Percentiles rank a stretch among this genome's conserved stretches.
These are phyloP conservation scores for Stigmatopora argus DNA, from an alignment of 2,113 vertebrate genomes.

Conservation along the genomic window DNA sequence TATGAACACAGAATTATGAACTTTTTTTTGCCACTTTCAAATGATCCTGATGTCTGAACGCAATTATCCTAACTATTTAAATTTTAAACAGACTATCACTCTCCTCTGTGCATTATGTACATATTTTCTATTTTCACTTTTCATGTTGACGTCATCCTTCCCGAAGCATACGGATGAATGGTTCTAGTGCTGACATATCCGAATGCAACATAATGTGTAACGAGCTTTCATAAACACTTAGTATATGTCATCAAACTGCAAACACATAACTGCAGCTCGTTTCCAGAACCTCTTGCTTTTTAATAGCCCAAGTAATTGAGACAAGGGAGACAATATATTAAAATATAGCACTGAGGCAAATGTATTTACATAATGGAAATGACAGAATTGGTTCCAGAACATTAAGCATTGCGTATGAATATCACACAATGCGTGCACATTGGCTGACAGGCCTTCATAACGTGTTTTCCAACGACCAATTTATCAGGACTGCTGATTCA, in stretches of 20 bases:
- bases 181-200: slow-evolving; percentile 46
- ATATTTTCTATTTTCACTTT: slow-evolving; percentile 5
- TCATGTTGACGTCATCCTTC: not conserved
- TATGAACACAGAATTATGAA: slow-evolving; percentile 4
- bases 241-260: slow-evolving; percentile 57
- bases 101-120: slow-evolving; percentile 8
- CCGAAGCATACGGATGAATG: not conserved
- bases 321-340: slow-evolving; percentile 71
- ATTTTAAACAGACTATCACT: slow-evolving; percentile 14
- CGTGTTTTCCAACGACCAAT: slow-evolving; percentile 58
- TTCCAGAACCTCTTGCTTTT: slow-evolving; percentile 68
- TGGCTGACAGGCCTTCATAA: slow-evolving; percentile 54
- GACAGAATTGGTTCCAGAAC: slow-evolving; percentile 77
- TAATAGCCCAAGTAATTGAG: slow-evolving; percentile 77
- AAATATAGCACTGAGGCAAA: slow-evolving; percentile 73
- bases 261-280: slow-evolving; percentile 59
- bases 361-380: slow-evolving; percentile 82
- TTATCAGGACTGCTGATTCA: slow-evolving; percentile 70
- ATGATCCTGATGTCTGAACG: slow-evolving; percentile 5
- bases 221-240: slow-evolving; percentile 60
- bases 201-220: slow-evolving; percentile 49
- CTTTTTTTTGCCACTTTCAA: slow-evolving; percentile 4
- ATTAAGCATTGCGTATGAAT: slow-evolving; percentile 76
- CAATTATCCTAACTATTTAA: slow-evolving; percentile 18
- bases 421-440: slow-evolving; percentile 49